These are phyloP conservation scores for Gobio occitaniae DNA, from an alignment of 2,797 vertebrate species.

Conservation along the genomic window DNA sequence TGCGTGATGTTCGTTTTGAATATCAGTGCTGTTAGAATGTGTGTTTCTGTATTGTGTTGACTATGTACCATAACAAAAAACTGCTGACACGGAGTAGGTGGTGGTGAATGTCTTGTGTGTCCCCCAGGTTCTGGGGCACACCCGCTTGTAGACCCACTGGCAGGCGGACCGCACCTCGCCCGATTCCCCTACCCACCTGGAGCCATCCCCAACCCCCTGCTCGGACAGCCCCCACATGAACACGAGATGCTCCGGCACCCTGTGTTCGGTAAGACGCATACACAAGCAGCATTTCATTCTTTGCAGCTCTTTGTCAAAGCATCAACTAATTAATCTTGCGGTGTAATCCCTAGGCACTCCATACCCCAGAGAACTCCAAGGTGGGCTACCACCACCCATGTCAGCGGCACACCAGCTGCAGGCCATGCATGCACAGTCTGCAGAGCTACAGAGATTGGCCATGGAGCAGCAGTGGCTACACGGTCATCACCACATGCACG, in stretches of 20 bases:
- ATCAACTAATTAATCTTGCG: not conserved
- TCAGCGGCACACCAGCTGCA: slow-evolving; percentile 98
- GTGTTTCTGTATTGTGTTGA: slow-evolving; percentile 58
- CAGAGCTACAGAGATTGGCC: slow-evolving; percentile 96
- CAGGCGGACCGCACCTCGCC: slow-evolving; percentile 93
- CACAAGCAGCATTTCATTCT: not conserved
- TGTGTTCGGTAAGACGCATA: slow-evolving; percentile 87
- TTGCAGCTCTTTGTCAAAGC: too few species aligned
- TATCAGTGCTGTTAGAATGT: slow-evolving; percentile 41
- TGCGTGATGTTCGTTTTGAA: slow-evolving; percentile 37
- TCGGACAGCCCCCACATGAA: slow-evolving; percentile 93
- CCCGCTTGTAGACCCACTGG: slow-evolving; percentile 92
- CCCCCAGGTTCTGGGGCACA: slow-evolving; percentile 92
- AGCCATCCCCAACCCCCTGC: slow-evolving; percentile 93
- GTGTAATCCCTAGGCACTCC: slow-evolving; percentile 83
- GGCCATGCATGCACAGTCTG: slow-evolving; percentile 99
- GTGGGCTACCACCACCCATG: slow-evolving; percentile 93
- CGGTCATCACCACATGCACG: slow-evolving; percentile 97
- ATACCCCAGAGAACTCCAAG: slow-evolving; percentile 92
- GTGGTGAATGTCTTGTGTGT: slow-evolving; percentile 86
- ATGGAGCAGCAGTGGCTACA: slow-evolving; percentile 99
- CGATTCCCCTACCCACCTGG: slow-evolving; percentile 97
- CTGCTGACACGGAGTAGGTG: slow-evolving; percentile 80
- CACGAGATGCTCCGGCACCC: slow-evolving; percentile 99
- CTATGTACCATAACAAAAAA: slow-evolving; percentile 70